Evolutionary conservation across 2,797 vertebrate species (phyloP).

Genomic region (Myripristis jacobus): DNA sequence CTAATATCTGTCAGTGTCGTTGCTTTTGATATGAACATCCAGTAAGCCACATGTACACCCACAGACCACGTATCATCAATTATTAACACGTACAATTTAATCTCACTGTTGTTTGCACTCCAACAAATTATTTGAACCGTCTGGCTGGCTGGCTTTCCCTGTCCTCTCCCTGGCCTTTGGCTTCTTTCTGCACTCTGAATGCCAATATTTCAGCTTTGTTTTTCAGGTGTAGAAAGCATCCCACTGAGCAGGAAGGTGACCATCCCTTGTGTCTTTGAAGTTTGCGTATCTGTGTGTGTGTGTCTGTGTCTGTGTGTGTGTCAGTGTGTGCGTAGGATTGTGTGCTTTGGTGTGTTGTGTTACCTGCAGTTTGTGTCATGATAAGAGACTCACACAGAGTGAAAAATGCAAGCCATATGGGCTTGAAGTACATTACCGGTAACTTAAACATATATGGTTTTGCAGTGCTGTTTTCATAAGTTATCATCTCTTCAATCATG

Average conservation of each 20-base stretch:
- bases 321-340: constrained; percentile 27
- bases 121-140: constrained; percentile 59
- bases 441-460: constrained; percentile 31
- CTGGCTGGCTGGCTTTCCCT: constrained; percentile 30
- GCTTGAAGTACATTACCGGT: constrained; percentile 46
- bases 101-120: constrained; percentile 56
- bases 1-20: constrained; percentile 20
- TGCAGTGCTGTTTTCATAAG: constrained; percentile 40
- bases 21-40: constrained; percentile 5
- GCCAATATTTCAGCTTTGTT: constrained; percentile 67
- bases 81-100: constrained; percentile 65
- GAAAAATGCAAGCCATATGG: constrained; percentile 37
- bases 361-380: constrained; percentile 44
- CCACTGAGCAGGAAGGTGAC: constrained; percentile 68
- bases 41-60: constrained; percentile 13
- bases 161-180: constrained; percentile 62
- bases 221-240: constrained; percentile 59
- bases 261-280: constrained; percentile 51
- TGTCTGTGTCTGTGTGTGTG: constrained; percentile 11
- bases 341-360: constrained; percentile 28
- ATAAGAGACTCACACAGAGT: constrained; percentile 29
- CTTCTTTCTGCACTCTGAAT: constrained; percentile 60
- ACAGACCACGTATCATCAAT: constrained; percentile 57
- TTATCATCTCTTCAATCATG: constrained; percentile 38
- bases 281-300: constrained; percentile 14